Conservation (phyloP, 2,888 invertebrate species). For the Trichopoda pennipes region DNA sequence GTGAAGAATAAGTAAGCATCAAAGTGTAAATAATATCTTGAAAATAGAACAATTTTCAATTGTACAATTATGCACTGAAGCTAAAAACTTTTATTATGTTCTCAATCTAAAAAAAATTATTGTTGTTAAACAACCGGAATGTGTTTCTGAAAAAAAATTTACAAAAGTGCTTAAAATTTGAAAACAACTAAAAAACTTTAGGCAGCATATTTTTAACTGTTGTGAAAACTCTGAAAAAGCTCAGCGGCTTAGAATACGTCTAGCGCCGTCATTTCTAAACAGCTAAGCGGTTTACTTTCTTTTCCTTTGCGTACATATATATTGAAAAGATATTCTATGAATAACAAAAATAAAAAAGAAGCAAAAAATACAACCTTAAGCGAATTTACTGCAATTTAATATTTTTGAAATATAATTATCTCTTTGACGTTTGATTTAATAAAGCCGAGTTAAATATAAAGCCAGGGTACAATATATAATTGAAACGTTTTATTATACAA, state of each 20-base stretch:
- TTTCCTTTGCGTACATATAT: constrained; percentile 15
- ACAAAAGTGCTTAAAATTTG: background rate
- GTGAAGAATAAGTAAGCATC: background rate
- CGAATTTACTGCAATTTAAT: background rate
- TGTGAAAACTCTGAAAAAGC: background rate
- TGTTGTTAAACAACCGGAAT: too few relatives aligned
- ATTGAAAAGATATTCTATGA: background rate
- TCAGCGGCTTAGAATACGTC: constrained; percentile 8
- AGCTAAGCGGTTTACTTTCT: constrained; percentile 23
- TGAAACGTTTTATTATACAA: constrained; percentile 17
- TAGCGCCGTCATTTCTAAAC: constrained; percentile 11
- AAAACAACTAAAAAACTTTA: background rate
- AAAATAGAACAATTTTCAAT: too few relatives aligned
- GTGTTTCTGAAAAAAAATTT: too few relatives aligned
- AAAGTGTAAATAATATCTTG: background rate
- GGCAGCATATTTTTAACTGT: background rate
- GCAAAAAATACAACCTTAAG: background rate
- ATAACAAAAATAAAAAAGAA: constrained; percentile 6
- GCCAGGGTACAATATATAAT: too few relatives aligned
- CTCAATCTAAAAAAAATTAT: too few relatives aligned
- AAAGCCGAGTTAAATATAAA: constrained; percentile 11
- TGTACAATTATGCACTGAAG: too few relatives aligned
- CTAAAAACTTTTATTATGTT: too few relatives aligned
- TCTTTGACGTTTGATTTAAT: background rate
- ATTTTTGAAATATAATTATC: background rate